A percentile compares a stretch with the other conserved stretches of the same genome.
phyloP scores from a whole-genome alignment of 2,113 vertebrate species.

The Campylomormyrus tamandua region DNA sequence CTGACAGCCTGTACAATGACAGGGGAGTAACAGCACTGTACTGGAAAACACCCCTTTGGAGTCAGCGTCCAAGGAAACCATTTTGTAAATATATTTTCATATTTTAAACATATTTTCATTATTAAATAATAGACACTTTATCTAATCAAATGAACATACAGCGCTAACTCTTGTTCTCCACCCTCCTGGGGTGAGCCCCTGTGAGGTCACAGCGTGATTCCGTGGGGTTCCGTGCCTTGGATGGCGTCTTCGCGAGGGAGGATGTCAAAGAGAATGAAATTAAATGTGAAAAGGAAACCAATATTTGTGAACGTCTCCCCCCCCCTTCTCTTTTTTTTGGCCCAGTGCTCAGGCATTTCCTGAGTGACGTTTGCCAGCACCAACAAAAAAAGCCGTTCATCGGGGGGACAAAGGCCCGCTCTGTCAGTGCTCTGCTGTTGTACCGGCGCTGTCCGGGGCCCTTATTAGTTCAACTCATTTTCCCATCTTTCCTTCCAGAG shows the following conservation, averaged over 20 bases:
- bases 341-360: slow-evolving; percentile 1
- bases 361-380: background rate
- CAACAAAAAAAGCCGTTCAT: background rate
- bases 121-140: background rate
- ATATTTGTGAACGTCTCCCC: background rate
- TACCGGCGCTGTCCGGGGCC: background rate
- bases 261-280: background rate
- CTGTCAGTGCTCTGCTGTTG: background rate
- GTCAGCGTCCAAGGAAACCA: background rate
- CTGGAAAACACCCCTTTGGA: background rate
- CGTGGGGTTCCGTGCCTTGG: background rate
- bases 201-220: background rate
- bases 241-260: background rate
- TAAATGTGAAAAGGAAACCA: background rate
- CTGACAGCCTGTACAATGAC: background rate
- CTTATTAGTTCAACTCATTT: background rate
- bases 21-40: background rate
- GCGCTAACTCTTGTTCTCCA: background rate
- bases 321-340: background rate
- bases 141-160: background rate
- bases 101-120: background rate
- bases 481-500: background rate
- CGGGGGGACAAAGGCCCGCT: background rate
- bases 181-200: background rate
- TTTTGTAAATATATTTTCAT: background rate